Percentiles rank a stretch among this genome's conserved stretches.
Evolutionary conservation across 2,888 invertebrate genomes (phyloP).

Genomic region (Unio pictorum): DNA sequence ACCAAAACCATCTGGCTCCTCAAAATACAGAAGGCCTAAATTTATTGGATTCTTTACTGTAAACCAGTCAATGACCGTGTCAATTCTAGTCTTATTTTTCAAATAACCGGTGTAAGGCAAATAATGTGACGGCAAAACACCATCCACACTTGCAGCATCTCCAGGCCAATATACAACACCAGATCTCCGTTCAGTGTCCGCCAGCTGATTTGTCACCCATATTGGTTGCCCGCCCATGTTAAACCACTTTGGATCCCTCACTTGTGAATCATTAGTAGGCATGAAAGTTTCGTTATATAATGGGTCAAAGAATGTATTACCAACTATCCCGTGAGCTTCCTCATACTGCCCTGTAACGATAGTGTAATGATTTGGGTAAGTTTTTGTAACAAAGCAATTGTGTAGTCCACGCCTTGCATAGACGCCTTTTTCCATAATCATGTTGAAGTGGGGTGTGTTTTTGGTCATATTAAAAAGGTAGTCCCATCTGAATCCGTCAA

Average conservation of each 20-base stretch:
- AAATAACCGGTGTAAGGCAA: constrained; percentile 49
- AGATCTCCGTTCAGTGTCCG: constrained; percentile 74
- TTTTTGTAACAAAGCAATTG: constrained; percentile 76
- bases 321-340: constrained; percentile 81
- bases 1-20: constrained; percentile 80
- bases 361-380: constrained; percentile 83
- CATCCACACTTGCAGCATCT: constrained; percentile 64
- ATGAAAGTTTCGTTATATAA: constrained; percentile 52
- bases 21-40: constrained; percentile 80
- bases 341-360: constrained; percentile 78
- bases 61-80: constrained; percentile 65
- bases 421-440: constrained; percentile 76
- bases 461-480: constrained; percentile 76
- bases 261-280: constrained; percentile 21
- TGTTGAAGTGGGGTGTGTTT: constrained; percentile 75
- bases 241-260: constrained; percentile 73
- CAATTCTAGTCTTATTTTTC: constrained; percentile 50
- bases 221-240: constrained; percentile 70
- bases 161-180: constrained; percentile 76
- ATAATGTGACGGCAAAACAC: constrained; percentile 43
- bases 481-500: constrained; percentile 82
- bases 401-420: constrained; percentile 74
- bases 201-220: constrained; percentile 75
- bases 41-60: constrained; percentile 76
- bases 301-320: constrained; percentile 77